Evolutionary conservation across 2,888 invertebrate species (phyloP).

Genomic region (Aquatica leii): DNA sequence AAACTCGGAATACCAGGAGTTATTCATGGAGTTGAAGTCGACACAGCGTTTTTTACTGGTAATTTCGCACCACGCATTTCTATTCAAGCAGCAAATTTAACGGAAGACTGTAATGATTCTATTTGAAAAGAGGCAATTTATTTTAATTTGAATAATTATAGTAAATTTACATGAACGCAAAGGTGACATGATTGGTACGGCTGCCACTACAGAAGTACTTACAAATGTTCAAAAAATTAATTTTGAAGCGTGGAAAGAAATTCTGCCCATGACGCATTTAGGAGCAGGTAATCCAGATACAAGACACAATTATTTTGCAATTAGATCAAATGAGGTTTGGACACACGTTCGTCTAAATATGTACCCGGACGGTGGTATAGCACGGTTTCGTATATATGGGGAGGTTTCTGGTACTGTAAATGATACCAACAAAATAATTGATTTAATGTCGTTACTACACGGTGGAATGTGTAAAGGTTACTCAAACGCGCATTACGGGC

Average conservation of each 20-base stretch:
- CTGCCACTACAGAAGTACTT: constrained; percentile 61
- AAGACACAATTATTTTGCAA: constrained; percentile 66
- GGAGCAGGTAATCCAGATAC: constrained; percentile 67
- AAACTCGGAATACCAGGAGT: constrained; percentile 66
- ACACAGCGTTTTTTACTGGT: constrained; percentile 71
- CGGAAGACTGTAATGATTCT: constrained; percentile 63
- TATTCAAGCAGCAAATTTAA: constrained; percentile 66
- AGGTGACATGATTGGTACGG: constrained; percentile 61
- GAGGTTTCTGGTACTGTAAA: constrained; percentile 54
- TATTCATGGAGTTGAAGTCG: constrained; percentile 65
- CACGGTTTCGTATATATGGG: constrained; percentile 68
- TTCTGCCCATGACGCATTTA: constrained; percentile 65
- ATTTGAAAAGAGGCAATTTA: no score
- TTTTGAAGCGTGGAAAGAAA: constrained; percentile 66
- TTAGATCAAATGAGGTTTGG: constrained; percentile 63
- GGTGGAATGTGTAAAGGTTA: constrained; percentile 66
- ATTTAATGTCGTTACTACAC: constrained; percentile 64
- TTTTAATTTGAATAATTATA: no score
- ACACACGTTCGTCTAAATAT: constrained; percentile 70
- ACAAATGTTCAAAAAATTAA: constrained; percentile 60
- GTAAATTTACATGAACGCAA: no score
- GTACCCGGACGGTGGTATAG: constrained; percentile 72
- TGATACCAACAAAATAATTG: constrained; percentile 56
- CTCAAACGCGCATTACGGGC: constrained; percentile 72
- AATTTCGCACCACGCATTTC: constrained; percentile 71